phyloP scores from a whole-genome alignment of 2,888 invertebrate genomes.

The Frankliniella intonsa region DNA sequence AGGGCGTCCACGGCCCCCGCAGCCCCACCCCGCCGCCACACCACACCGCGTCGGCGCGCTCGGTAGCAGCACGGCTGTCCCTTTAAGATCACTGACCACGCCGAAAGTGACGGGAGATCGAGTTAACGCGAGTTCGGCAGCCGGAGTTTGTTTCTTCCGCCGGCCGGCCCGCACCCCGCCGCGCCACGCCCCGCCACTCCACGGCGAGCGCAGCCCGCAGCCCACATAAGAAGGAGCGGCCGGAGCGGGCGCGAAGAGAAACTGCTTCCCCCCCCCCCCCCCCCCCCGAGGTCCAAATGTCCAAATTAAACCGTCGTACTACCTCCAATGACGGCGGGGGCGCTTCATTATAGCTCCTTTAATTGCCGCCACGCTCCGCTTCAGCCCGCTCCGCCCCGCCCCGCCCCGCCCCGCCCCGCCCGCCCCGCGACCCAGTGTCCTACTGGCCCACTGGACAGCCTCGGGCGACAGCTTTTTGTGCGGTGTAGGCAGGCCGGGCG shows the following conservation, averaged over 20 bases:
- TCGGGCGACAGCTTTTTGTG: too few species aligned
- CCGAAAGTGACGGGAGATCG: not conserved
- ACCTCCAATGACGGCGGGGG: too few species aligned
- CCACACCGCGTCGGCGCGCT: not conserved
- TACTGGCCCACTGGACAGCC: too few species aligned
- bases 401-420: too few species aligned
- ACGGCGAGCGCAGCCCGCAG: not conserved
- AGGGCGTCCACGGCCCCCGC: not conserved
- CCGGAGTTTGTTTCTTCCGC: not conserved
- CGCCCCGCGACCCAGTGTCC: too few species aligned
- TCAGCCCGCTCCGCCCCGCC: too few species aligned
- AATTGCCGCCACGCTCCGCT: not conserved
- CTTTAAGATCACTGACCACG: conserved; percentile 11
- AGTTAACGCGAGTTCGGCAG: not conserved
- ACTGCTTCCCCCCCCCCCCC: not conserved
- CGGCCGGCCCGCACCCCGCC: not conserved
- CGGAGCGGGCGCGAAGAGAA: not conserved
- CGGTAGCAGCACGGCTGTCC: not conserved
- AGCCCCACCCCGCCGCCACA: not conserved
- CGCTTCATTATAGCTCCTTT: not conserved
- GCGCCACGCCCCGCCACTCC: not conserved
- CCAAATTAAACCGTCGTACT: too few species aligned
- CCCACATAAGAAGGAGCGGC: not conserved
- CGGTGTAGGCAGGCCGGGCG: too few species aligned
- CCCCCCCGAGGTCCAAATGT: too few species aligned